Base-by-base conservation (phyloP, 2,113 vertebrate genomes). In the Seriola dumerili region DNA sequence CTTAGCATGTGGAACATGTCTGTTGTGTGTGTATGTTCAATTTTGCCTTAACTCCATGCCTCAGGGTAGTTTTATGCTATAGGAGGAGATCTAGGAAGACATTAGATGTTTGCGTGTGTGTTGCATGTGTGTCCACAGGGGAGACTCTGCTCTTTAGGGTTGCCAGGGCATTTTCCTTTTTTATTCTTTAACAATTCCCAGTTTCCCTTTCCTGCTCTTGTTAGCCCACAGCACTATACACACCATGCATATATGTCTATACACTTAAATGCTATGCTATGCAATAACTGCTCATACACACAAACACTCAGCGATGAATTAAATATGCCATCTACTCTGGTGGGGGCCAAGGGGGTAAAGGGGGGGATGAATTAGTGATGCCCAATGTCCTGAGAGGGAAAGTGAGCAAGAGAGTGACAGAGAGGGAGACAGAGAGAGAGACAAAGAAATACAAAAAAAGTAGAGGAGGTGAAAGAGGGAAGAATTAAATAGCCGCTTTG, bases 291-390 rank as follows among this genome's bases (percentile, higher is more conserved):
- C 54, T 34, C 62, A 42, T 16, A n/a, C 38, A 78, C 67, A 72
- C 54, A 70, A 72, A 70, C 16, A 36, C 32, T 12, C 9, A 48
- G n/a, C 48, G 10, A 84, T 88, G 73, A 87, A 89, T 91, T 82
- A 89, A 89, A 84, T 66, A 87, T 86, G 78, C 1, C 29, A 46
- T 59, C 54, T 21, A 46, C 70, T 78, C 38, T 40, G 42, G 63
- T 54, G 64, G 50, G 55, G 67, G 68, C 25, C 58, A 44, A 64
- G 10, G 57, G 55, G 68, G 32, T 44, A 64, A 69, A n/a, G 52
- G 65, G 19, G 19, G 64, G 12, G 64, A 84, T 78, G 74, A 78
- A 90, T 88, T 85, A 92, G 50, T 78, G 62, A 88, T 85, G 87
- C 4, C 10, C 32, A 48, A 70, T 62, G 68, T 63, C 34, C 64